These are phyloP conservation scores for Drosophila bifasciata DNA, from an alignment of 1,140 invertebrate species.

Conservation along the genomic window DNA sequence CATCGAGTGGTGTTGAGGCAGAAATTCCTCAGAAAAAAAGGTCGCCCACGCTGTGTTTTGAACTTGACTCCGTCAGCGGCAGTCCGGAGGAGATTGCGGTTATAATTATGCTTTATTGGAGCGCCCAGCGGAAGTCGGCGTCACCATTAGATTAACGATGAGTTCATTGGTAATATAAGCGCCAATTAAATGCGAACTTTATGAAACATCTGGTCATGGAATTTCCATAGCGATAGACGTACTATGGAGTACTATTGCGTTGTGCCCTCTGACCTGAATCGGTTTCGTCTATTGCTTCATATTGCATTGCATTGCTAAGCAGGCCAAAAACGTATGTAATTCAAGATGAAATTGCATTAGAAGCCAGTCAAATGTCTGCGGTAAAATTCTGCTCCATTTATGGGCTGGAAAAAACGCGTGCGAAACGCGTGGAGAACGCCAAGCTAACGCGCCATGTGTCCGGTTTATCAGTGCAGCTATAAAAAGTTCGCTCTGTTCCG, in stretches of 20 bases:
- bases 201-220: constrained; percentile 5
- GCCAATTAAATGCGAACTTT: constrained; percentile 11
- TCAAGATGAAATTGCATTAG: constrained; percentile 25
- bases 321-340: constrained; percentile 37
- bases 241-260: constrained; percentile 19
- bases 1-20: constrained; percentile 11
- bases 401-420: constrained; percentile 35
- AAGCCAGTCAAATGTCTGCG: constrained; percentile 52
- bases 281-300: neutral
- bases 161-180: constrained; percentile 59
- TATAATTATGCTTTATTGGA: neutral
- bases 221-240: neutral
- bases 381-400: constrained; percentile 35
- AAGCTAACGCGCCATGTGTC: constrained; percentile 45
- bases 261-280: constrained; percentile 31
- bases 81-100: constrained; percentile 11
- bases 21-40: constrained; percentile 57
- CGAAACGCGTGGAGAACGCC: constrained; percentile 41
- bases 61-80: constrained; percentile 55
- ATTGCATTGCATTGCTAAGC: constrained; percentile 7
- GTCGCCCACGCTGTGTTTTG: constrained; percentile 57
- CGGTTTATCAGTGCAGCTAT: constrained; percentile 40
- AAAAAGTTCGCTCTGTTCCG: constrained; percentile 32
- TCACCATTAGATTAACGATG: constrained; percentile 51
- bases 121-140: constrained; percentile 64